These are phyloP conservation scores for Rotaria macrura DNA, from an alignment of 2,888 invertebrate genomes.

Conservation along the genomic window DNA sequence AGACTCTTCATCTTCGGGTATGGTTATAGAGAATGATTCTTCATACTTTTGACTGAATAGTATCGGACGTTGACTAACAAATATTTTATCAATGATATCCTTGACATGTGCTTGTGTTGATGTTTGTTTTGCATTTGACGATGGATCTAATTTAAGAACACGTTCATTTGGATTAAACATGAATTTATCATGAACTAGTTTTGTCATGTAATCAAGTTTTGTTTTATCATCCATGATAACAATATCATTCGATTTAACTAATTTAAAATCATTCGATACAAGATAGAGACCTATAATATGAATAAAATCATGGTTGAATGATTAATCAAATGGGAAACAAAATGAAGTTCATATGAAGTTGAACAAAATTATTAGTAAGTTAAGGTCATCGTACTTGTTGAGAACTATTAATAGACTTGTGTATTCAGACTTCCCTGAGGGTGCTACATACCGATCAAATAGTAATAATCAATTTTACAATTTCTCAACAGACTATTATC, in stretches of 20 bases:
- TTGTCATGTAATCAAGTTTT: constrained; percentile 30
- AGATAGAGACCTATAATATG: constrained; percentile 24
- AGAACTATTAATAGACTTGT: no score
- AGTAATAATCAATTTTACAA: no score
- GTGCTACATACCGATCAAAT: no score
- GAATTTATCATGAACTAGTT: constrained; percentile 28
- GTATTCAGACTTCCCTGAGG: no score
- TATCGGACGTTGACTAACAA: constrained; percentile 29
- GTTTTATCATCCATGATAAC: constrained; percentile 30
- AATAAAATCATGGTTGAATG: no score
- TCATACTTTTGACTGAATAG: constrained; percentile 33
- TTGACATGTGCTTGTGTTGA: neutral
- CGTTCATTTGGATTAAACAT: constrained; percentile 33
- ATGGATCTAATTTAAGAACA: constrained; percentile 24
- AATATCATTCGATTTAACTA: constrained; percentile 27
- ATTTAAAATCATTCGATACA: constrained; percentile 31
- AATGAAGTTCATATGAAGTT: neutral
- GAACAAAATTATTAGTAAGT: neutral
- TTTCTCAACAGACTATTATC: no score
- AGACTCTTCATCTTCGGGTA: constrained; percentile 33
- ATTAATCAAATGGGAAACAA: no score
- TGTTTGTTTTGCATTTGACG: neutral
- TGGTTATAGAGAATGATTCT: constrained; percentile 25
- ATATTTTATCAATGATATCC: constrained; percentile 32
- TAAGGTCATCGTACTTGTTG: no score